Evolutionary conservation across 2,797 vertebrate genomes (phyloP).

Genomic region (Carcharodon carcharias): DNA sequence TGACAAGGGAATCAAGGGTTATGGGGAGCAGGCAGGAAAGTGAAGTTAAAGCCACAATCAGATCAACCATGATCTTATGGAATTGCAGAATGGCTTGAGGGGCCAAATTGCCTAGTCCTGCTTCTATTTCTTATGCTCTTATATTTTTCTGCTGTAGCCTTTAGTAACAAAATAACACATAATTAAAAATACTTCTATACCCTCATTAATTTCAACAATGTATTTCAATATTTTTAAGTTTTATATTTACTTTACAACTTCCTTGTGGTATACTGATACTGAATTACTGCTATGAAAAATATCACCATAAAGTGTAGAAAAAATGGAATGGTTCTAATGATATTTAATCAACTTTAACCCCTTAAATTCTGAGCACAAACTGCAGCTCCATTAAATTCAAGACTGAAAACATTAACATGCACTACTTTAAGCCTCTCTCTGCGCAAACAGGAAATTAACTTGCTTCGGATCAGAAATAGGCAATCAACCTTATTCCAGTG

Average conservation of each 20-base stretch:
- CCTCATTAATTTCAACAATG: background rate
- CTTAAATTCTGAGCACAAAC: background rate
- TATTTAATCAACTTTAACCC: background rate
- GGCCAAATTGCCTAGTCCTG: too few species aligned
- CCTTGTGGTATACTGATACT: background rate
- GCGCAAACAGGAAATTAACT: too few species aligned
- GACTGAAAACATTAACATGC: background rate
- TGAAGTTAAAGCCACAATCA: too few species aligned
- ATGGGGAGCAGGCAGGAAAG: too few species aligned
- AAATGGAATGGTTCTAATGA: background rate
- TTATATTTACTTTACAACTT: background rate
- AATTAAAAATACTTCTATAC: background rate
- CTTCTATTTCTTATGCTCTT: too few species aligned
- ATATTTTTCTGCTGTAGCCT: background rate
- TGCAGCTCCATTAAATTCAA: background rate
- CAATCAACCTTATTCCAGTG: too few species aligned
- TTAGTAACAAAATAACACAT: background rate
- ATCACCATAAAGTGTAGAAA: background rate
- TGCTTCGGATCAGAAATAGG: too few species aligned
- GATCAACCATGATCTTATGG: too few species aligned
- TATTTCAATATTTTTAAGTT: background rate
- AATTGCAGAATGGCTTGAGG: too few species aligned
- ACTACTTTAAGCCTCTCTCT: background rate
- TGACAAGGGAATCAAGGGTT: too few species aligned
- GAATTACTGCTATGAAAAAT: background rate